These are phyloP conservation scores for Tachysurus vachellii DNA, from an alignment of 2,113 vertebrate genomes.

Conservation along the genomic window DNA sequence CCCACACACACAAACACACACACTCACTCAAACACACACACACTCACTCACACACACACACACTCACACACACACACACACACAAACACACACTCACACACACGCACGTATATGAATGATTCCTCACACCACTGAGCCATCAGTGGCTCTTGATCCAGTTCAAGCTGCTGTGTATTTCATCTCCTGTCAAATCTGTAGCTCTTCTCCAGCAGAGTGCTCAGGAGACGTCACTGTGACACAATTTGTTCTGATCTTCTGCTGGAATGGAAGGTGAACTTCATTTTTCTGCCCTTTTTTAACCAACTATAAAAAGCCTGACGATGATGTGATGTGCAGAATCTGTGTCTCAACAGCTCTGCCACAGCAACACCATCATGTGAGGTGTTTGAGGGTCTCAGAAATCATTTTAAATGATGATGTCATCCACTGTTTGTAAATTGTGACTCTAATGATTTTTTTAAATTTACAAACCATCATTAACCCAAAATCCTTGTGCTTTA, in stretches of 20 bases:
- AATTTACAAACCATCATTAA: neutral
- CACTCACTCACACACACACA: too few species aligned
- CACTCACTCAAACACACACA: too few species aligned
- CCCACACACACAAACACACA: too few species aligned
- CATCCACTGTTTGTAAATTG: neutral
- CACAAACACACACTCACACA: constrained; percentile 5
- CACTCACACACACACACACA: too few species aligned
- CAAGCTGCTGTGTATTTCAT: constrained; percentile 66
- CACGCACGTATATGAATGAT: neutral
- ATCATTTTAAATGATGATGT: too few species aligned
- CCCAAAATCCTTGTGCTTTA: neutral
- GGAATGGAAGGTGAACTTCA: neutral
- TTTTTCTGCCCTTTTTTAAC: neutral
- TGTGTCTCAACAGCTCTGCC: neutral
- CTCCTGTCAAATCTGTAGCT: constrained; percentile 60
- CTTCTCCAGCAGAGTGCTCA: constrained; percentile 53
- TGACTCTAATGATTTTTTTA: neutral
- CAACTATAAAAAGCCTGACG: neutral
- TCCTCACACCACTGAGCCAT: constrained; percentile 4
- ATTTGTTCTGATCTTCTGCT: neutral
- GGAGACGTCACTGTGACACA: neutral
- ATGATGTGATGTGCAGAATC: neutral
- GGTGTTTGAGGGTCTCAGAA: neutral
- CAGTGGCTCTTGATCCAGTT: constrained; percentile 42
- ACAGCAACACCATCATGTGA: neutral